These are phyloP conservation scores for Drosophila antonietae DNA, from an alignment of 2,888 invertebrate genomes.

Conservation along the genomic window DNA sequence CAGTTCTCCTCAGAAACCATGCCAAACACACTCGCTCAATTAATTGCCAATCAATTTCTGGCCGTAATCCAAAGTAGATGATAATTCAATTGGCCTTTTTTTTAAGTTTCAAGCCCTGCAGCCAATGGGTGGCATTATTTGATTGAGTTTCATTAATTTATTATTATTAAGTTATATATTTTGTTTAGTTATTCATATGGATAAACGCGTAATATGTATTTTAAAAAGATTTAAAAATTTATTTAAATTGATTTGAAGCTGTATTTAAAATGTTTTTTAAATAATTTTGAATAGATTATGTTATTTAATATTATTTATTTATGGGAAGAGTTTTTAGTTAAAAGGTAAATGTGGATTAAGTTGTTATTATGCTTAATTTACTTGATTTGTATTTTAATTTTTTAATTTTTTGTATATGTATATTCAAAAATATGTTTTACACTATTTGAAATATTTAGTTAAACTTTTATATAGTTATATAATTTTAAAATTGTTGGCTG, in stretches of 20 bases:
- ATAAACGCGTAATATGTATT: neutral
- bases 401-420: neutral
- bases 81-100: conserved; percentile 5
- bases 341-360: neutral
- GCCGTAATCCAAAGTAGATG: neutral
- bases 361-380: neutral
- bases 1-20: conserved; percentile 84
- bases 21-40: conserved; percentile 37
- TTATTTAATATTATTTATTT: neutral
- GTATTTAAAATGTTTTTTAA: neutral
- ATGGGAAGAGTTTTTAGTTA: neutral
- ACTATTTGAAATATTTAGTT: conserved; percentile 4
- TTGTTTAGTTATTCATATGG: neutral
- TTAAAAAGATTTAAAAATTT: conserved; percentile 1
- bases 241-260: neutral
- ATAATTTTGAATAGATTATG: conserved; percentile 7
- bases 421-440: neutral
- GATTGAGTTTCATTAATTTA: neutral
- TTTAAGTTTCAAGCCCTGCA: neutral
- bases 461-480: conserved; percentile 6
- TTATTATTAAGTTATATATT: neutral
- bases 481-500: conserved; percentile 32
- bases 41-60: neutral
- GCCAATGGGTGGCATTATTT: conserved; percentile 3
- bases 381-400: neutral